phyloP scores from a whole-genome alignment of 2,888 invertebrate species.

The Morpho achilles region DNA sequence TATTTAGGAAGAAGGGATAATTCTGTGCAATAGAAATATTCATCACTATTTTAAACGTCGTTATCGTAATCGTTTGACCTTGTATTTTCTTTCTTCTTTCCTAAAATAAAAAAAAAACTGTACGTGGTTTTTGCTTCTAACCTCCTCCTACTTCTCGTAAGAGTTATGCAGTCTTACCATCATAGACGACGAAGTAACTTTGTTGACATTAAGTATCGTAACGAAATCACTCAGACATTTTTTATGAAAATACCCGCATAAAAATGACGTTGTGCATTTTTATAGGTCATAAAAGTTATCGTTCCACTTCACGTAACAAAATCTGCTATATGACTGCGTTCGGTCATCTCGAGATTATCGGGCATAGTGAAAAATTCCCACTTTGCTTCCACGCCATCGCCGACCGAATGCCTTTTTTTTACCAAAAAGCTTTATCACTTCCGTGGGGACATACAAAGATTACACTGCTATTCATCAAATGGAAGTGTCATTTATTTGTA shows the following conservation, averaged over 20 bases:
- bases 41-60: no score
- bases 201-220: no score
- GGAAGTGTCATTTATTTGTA: slow-evolving; percentile 31
- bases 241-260: slow-evolving; percentile 11
- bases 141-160: no score
- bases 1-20: no score
- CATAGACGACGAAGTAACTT: no score
- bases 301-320: slow-evolving; percentile 48
- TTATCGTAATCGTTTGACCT: no score
- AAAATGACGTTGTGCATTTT: slow-evolving; percentile 26
- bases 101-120: not conserved
- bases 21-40: no score
- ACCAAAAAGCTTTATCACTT: slow-evolving; percentile 78
- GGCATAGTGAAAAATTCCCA: slow-evolving; percentile 54
- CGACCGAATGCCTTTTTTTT: slow-evolving; percentile 69
- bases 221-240: slow-evolving; percentile 7
- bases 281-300: slow-evolving; percentile 44
- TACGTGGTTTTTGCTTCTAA: no score
- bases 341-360: slow-evolving; percentile 55
- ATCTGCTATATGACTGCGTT: slow-evolving; percentile 32
- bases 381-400: slow-evolving; percentile 72
- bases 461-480: slow-evolving; percentile 32
- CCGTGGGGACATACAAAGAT: slow-evolving; percentile 63
- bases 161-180: no score
- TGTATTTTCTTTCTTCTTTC: no score